A percentile compares a stretch with the other conserved stretches of the same genome.
These are phyloP conservation scores for Sisyra terminalis DNA, from an alignment of 2,888 invertebrate genomes.

Conservation along the genomic window DNA sequence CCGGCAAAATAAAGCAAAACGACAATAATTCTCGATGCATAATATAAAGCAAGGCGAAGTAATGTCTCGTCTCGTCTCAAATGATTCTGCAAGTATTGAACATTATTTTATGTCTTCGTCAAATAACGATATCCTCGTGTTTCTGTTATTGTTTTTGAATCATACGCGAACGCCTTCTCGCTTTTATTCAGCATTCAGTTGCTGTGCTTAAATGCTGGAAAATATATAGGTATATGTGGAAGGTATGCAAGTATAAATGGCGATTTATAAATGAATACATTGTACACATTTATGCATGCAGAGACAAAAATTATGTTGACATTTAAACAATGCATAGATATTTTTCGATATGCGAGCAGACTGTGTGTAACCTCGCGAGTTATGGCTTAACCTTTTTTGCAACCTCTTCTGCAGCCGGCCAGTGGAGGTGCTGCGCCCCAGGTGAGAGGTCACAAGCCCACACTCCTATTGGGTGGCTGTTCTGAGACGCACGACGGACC, in stretches of 20 bases:
- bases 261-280: not conserved
- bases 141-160: too few relatives aligned
- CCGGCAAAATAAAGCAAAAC: too few relatives aligned
- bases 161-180: too few relatives aligned
- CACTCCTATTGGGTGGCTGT: conserved; percentile 18
- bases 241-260: not conserved
- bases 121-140: too few relatives aligned
- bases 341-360: conserved; percentile 27
- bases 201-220: too few relatives aligned
- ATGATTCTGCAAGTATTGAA: too few relatives aligned
- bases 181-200: too few relatives aligned
- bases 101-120: too few relatives aligned
- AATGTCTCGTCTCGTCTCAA: too few relatives aligned
- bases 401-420: conserved; percentile 16
- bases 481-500: conserved; percentile 28
- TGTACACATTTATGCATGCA: conserved; percentile 28
- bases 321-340: conserved; percentile 32
- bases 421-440: conserved; percentile 12
- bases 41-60: too few relatives aligned
- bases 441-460: conserved; percentile 8
- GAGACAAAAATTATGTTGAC: conserved; percentile 32
- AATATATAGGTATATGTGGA: too few relatives aligned
- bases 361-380: conserved; percentile 26
- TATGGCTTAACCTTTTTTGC: conserved; percentile 26
- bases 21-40: too few relatives aligned